Evolutionary conservation across 1,140 invertebrate genomes (phyloP).

Genomic region (Magallana gigas): DNA sequence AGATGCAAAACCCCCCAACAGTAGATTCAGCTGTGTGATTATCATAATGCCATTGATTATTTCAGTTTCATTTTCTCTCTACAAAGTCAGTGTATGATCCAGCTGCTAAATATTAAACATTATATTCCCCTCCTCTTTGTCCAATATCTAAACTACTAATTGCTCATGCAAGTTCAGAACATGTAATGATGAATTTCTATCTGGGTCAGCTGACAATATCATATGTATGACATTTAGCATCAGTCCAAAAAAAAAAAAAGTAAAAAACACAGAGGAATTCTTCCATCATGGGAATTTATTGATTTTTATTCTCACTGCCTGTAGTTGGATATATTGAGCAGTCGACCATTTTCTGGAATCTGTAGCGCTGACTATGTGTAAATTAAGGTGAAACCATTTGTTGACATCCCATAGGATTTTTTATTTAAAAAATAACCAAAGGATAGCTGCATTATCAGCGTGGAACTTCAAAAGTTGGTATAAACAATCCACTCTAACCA

Average conservation of each 20-base stretch:
- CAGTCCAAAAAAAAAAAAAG: background rate
- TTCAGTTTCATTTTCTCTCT: too few relatives aligned
- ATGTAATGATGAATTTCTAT: background rate
- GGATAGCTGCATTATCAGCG: background rate
- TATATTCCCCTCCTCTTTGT: too few relatives aligned
- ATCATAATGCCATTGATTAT: too few relatives aligned
- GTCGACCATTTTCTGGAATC: conserved; percentile 35
- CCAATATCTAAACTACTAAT: too few relatives aligned
- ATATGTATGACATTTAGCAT: conserved; percentile 12
- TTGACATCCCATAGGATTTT: background rate
- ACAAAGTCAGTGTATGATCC: too few relatives aligned
- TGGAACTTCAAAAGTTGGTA: background rate
- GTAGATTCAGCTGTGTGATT: too few relatives aligned
- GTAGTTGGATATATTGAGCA: conserved; percentile 15
- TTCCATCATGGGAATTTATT: conserved; percentile 30
- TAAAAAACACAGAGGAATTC: conserved; percentile 10
- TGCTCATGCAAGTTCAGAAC: too few relatives aligned
- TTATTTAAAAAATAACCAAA: background rate
- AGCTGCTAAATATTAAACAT: too few relatives aligned
- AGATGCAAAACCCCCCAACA: too few relatives aligned
- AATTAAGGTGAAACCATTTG: conserved; percentile 9
- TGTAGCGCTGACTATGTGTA: background rate
- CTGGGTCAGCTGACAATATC: background rate
- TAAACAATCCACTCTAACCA: background rate
- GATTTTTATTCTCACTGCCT: conserved; percentile 24